Evolutionary conservation across 2,113 vertebrate species (phyloP).

Genomic region (Gobius niger): DNA sequence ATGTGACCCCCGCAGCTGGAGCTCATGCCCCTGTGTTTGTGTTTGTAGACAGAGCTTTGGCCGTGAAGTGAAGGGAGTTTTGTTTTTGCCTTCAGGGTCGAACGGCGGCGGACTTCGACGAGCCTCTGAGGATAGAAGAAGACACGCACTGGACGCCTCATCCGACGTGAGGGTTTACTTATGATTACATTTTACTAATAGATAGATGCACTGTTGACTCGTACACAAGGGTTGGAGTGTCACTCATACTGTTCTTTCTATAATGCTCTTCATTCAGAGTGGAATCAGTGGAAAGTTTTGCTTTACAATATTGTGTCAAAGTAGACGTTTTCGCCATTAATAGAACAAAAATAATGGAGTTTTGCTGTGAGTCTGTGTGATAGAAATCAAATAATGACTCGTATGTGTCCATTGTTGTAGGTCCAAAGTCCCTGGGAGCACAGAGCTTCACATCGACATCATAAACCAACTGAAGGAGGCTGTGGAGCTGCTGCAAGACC

Average conservation of each 20-base stretch:
- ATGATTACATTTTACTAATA: no score
- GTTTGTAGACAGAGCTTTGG: neutral
- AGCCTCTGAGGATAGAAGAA: conserved; percentile 92
- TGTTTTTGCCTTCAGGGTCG: conserved; percentile 75
- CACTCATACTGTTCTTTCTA: no score
- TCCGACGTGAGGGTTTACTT: conserved; percentile 66
- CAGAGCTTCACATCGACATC: conserved; percentile 79
- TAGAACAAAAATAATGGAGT: no score
- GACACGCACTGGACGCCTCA: conserved; percentile 82
- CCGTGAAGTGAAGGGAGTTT: conserved; percentile 2
- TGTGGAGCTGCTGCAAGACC: conserved; percentile 86
- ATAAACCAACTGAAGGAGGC: conserved; percentile 89
- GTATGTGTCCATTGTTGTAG: conserved; percentile 58
- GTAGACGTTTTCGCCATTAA: no score
- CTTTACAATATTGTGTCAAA: no score
- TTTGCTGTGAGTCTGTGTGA: no score
- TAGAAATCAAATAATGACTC: no score
- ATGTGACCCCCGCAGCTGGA: conserved; percentile 65
- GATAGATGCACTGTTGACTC: no score
- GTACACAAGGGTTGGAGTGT: no score
- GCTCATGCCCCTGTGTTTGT: conserved; percentile 41
- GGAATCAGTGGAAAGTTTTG: no score
- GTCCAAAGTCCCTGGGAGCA: conserved; percentile 74
- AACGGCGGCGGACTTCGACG: conserved; percentile 81
- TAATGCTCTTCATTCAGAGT: no score